These are phyloP conservation scores for Parambassis ranga DNA, from an alignment of 2,797 vertebrate genomes.

Conservation along the genomic window DNA sequence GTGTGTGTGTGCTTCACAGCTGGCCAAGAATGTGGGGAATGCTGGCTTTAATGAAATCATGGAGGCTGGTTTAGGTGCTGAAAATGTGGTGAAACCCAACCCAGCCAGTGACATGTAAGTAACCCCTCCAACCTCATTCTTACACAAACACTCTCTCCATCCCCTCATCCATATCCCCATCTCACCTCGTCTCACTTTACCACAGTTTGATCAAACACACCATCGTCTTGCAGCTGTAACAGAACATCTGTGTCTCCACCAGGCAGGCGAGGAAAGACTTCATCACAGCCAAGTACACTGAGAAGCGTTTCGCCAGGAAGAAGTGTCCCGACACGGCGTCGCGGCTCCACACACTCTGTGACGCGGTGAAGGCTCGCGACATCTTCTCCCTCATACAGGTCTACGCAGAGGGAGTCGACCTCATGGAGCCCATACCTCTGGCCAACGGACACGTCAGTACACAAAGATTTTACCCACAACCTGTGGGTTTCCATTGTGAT, in stretches of 20 bases:
- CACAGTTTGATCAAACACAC: too few relatives aligned
- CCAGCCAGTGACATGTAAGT: slow-evolving; percentile 97
- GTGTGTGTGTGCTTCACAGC: slow-evolving; percentile 78
- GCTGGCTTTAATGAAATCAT: slow-evolving; percentile 98
- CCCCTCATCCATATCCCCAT: neutral
- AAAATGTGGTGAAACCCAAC: slow-evolving; percentile 91
- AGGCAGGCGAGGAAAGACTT: slow-evolving; percentile 99
- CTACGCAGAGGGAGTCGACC: slow-evolving; percentile 92
- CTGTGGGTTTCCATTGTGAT: neutral
- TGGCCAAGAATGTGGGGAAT: slow-evolving; percentile 99
- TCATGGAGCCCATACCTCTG: slow-evolving; percentile 95
- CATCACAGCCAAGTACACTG: slow-evolving; percentile 96
- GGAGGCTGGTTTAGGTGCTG: slow-evolving; percentile 90
- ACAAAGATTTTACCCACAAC: neutral
- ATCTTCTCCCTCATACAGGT: slow-evolving; percentile 94
- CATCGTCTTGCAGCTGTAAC: neutral
- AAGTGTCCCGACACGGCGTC: slow-evolving; percentile 81
- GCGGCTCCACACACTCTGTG: slow-evolving; percentile 90
- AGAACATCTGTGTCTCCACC: slow-evolving; percentile 15
- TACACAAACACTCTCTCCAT: neutral
- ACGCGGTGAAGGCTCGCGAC: slow-evolving; percentile 93
- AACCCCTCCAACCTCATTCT: neutral
- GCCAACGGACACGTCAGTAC: slow-evolving; percentile 95
- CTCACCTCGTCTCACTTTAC: neutral
- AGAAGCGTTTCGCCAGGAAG: slow-evolving; percentile 89